Conservation (phyloP, 64 coral and sea anemone species). For the Pachyseris speciosa region DNA sequence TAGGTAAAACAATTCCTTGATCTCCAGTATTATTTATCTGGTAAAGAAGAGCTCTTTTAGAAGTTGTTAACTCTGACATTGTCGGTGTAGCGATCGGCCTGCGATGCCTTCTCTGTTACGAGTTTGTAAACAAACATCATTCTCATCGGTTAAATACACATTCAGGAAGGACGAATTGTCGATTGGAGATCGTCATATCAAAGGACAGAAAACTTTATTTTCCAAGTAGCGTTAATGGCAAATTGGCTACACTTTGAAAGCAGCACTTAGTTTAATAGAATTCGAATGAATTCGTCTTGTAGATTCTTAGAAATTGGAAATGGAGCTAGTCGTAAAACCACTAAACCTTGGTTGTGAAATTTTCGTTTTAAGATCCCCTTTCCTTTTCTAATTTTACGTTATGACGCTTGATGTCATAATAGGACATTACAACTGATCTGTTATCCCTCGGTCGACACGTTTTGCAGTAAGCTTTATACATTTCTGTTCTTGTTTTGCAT, state of each 20-base stretch:
- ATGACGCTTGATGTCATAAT: too few relatives aligned
- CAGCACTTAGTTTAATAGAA: too few relatives aligned
- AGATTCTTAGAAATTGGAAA: too few relatives aligned
- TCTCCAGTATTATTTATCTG: background rate
- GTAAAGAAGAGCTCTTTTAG: background rate
- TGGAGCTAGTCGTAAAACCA: too few relatives aligned
- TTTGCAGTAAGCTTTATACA: too few relatives aligned
- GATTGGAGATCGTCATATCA: background rate
- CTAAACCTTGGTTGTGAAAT: too few relatives aligned
- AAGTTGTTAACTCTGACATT: background rate
- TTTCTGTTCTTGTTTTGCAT: too few relatives aligned
- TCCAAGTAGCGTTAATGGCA: background rate
- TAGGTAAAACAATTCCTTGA: background rate
- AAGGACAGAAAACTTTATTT: background rate
- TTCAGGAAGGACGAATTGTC: background rate
- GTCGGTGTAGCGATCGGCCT: background rate
- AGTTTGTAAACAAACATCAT: conserved; percentile 31
- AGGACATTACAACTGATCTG: too few relatives aligned
- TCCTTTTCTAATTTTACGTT: too few relatives aligned
- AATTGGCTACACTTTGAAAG: background rate
- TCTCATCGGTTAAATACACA: background rate
- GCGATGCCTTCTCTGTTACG: background rate
- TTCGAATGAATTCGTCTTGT: too few relatives aligned
- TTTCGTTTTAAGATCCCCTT: too few relatives aligned
- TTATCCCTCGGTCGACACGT: too few relatives aligned